Evolutionary conservation across 2,888 invertebrate species (phyloP).

Genomic region (Lithophane ornitopus): DNA sequence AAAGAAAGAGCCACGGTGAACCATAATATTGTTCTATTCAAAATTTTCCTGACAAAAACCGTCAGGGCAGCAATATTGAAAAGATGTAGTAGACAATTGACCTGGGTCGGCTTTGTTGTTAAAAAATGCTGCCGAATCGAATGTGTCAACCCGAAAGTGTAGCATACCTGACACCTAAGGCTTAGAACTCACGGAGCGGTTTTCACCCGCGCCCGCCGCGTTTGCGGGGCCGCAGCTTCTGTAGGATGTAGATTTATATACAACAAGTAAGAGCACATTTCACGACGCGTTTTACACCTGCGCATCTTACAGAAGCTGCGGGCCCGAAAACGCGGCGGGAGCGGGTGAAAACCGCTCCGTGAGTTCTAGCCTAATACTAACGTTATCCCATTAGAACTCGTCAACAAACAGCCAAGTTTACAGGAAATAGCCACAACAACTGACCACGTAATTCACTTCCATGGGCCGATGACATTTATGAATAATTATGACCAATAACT

Average conservation of each 20-base stretch:
- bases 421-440: constrained; percentile 2
- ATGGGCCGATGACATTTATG: not conserved
- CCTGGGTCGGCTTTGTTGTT: not conserved
- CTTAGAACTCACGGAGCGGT: too few species aligned
- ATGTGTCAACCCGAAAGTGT: not conserved
- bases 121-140: not conserved
- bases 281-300: too few species aligned
- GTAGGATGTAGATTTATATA: too few species aligned
- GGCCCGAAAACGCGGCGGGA: too few species aligned
- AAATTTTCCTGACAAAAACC: not conserved
- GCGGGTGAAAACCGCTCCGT: too few species aligned
- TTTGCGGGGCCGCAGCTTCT: too few species aligned
- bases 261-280: too few species aligned
- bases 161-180: not conserved
- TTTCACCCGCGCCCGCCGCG: too few species aligned
- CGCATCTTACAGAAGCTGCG: too few species aligned
- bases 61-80: not conserved
- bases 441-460: not conserved
- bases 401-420: constrained; percentile 6
- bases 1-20: not conserved
- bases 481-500: not conserved
- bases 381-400: not conserved
- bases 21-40: not conserved
- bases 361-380: too few species aligned
- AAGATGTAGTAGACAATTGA: not conserved